Evolutionary conservation across 2,797 vertebrate genomes (phyloP).

Genomic region (Heliangelus exortis): DNA sequence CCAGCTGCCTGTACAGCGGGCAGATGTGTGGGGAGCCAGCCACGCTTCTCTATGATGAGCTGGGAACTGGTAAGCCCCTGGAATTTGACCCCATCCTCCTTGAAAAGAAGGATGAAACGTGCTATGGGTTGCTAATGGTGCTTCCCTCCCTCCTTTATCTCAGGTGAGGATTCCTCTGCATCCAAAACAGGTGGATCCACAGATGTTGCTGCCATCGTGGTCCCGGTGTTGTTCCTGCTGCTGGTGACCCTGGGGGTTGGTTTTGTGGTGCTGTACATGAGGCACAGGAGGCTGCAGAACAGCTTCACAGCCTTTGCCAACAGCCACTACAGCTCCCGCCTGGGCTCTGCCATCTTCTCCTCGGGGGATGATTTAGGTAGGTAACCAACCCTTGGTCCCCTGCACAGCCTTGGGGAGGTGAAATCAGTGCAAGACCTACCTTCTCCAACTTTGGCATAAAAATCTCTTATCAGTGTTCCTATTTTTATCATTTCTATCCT

Average conservation of each 20-base stretch:
- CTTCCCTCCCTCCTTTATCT: background rate
- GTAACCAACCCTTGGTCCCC: background rate
- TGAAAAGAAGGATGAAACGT: fast-evolving
- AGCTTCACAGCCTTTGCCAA: conserved; percentile 96
- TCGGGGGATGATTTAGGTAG: conserved; percentile 95
- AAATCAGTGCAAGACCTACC: background rate
- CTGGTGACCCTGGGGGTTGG: conserved; percentile 88
- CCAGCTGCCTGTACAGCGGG: conserved; percentile 86
- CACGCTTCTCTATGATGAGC: conserved; percentile 86
- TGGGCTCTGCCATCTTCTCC: conserved; percentile 96
- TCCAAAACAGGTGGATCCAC: conserved; percentile 57
- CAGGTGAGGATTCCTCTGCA: conserved; percentile 75
- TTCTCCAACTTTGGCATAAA: background rate
- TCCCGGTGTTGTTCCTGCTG: conserved; percentile 92
- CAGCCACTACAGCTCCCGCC: conserved; percentile 97
- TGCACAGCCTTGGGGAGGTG: fast-evolving
- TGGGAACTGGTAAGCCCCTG: conserved; percentile 76
- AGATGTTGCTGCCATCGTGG: conserved; percentile 90
- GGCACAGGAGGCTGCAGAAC: conserved; percentile 93
- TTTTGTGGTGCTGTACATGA: conserved; percentile 87
- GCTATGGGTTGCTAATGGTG: fast-evolving
- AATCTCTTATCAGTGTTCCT: background rate
- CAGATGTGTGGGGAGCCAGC: conserved; percentile 95
- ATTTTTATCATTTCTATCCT: background rate
- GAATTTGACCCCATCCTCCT: background rate